Conservation (phyloP, 2,113 vertebrate species). For the Paraplagusia blochii region DNA sequence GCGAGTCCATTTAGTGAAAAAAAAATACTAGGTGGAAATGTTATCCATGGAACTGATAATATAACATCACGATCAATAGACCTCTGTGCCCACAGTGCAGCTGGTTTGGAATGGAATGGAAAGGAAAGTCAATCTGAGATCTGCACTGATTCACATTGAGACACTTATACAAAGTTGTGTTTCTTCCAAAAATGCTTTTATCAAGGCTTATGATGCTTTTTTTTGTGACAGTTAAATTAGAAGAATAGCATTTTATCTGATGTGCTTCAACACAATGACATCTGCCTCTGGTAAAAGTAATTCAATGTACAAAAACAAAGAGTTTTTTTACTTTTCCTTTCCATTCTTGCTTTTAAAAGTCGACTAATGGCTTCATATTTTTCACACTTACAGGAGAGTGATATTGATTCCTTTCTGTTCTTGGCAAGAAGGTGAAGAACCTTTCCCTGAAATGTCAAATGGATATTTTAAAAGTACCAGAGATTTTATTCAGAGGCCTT, state of each 20-base stretch:
- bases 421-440: neutral
- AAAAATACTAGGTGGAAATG: constrained; percentile 24
- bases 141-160: neutral
- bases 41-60: constrained; percentile 30
- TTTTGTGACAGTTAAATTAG: too few relatives aligned
- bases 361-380: neutral
- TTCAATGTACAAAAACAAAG: too few relatives aligned
- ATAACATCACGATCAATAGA: constrained; percentile 38
- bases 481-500: neutral
- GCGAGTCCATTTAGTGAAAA: constrained; percentile 29
- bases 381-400: neutral
- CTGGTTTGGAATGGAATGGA: neutral
- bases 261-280: too few relatives aligned
- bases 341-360: neutral
- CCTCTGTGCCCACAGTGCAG: constrained; percentile 15
- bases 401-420: neutral
- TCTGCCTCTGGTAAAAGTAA: too few relatives aligned
- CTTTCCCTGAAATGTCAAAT: neutral
- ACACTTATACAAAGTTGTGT: neutral
- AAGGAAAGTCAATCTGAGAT: neutral
- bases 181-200: too few relatives aligned
- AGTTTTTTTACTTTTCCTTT: too few relatives aligned
- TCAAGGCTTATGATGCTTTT: too few relatives aligned
- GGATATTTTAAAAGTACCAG: neutral
- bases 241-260: too few relatives aligned